Base-by-base conservation (phyloP, 1,140 invertebrate species). In the Saccostrea cuccullata region DNA sequence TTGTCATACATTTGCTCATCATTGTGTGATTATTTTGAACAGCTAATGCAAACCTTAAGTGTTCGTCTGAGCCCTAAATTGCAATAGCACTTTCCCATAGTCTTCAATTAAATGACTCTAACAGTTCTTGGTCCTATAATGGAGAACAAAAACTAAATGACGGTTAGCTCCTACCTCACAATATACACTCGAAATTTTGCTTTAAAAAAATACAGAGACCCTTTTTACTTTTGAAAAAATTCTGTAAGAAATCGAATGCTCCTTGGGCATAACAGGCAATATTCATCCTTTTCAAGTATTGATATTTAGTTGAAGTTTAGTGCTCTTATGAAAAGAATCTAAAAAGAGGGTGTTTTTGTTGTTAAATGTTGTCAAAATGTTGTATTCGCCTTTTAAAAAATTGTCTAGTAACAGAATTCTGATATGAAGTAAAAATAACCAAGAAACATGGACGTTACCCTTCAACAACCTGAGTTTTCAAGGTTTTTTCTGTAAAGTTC, bases 1-100 rank as follows among this genome's bases (percentile, higher is more conserved):
- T 77, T 36, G 70, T 77, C 70, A 77, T 77, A 30, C 70, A 30
- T 77, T 15, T 77, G 70, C 70, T 77, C 70, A 77, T 30, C 30
- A n/a, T 20, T n/a, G 58, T 26, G 26, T 36, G 70, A 26, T 77
- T 12, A 40, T 77, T 77, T 77, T 77, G 23, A 13, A 30, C 70
- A 36, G 70, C 26, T 30, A 77, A 77, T 77, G 30, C 23, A 36
- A 26, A 77, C 15, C 60, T 67, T 23, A 77, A 30, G 26, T 30
- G 26, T 36, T 77, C 67, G 23, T 77, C 70, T 30, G 26, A 36
- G 70, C 13, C 26, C 15, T 30, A 77, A 77, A 77, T 26, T 30
- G 70, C 70, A 77, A 26, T 26, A 15, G 70, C 30, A 77, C 30
- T 36, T 77, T 77, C 70, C 70, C 30, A 77, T 77, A 36, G 70